Evolutionary conservation across 2,113 vertebrate species (phyloP).

Genomic region (Scartelaos histophorus): DNA sequence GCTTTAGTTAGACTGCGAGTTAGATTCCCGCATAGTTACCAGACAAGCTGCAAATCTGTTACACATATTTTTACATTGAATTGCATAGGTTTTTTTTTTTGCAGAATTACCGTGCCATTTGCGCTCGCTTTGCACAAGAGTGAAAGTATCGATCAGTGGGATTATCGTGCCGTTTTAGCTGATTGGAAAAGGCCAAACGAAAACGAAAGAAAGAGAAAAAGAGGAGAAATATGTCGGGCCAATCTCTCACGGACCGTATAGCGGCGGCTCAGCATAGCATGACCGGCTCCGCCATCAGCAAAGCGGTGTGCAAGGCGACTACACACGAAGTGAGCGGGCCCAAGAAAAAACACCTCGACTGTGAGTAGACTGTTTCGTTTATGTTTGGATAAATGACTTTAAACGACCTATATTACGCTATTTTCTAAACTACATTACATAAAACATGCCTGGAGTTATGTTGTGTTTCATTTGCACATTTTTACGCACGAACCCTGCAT

Average conservation of each 20-base stretch:
- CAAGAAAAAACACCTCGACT: constrained; percentile 91
- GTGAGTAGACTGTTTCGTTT: constrained; percentile 73
- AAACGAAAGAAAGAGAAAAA: neutral
- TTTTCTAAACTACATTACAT: too few relatives aligned
- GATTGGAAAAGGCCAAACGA: neutral
- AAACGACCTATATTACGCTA: too few relatives aligned
- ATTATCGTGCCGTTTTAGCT: constrained; percentile 47
- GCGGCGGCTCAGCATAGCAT: constrained; percentile 88
- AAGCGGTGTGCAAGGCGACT: constrained; percentile 88
- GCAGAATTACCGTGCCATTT: constrained; percentile 3
- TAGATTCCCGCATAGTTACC: constrained; percentile 27
- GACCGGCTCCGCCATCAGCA: constrained; percentile 86
- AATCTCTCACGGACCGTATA: constrained; percentile 88
- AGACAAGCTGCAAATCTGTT: neutral
- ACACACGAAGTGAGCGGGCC: constrained; percentile 90
- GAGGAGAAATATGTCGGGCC: constrained; percentile 79
- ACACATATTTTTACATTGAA: neutral
- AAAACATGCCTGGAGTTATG: too few relatives aligned
- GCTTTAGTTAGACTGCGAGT: constrained; percentile 40
- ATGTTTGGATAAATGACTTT: too few relatives aligned
- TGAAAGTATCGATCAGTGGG: constrained; percentile 39
- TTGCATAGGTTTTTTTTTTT: constrained; percentile 29
- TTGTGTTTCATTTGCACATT: too few relatives aligned
- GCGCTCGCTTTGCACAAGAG: constrained; percentile 27
- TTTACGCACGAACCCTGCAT: too few relatives aligned